Evolutionary conservation across 2,888 invertebrate genomes (phyloP), one percentile per base, ranked within the genome.

Genomic region (Eupithecia subumbrata): DNA sequence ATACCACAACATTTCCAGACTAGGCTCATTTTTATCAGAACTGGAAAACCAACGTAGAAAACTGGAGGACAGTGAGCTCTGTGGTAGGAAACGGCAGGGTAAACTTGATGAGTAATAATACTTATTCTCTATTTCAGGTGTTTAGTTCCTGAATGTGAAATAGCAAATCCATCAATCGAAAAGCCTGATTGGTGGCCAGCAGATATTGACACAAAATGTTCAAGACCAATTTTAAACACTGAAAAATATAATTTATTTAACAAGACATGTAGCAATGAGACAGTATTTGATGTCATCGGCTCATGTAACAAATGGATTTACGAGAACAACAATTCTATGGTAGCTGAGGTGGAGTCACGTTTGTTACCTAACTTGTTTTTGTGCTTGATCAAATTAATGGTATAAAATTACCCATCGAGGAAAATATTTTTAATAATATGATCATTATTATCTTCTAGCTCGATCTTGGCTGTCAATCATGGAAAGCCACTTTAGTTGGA

Each of bases 401-500:
- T 60, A 60, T 25, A 25, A 25, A 60, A 25, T 60, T 25, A 60
- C 12, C 60, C 1, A 25, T 25, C 0, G 14, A 60, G 22, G 60
- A 56, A 56, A 63, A 64, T 34, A 64, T 18, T 30, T 34, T 64
- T 0, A 18, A 18, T 34, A 34, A 18, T 18, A 34, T 7, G 16
- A 64, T 18, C 34, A 64, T 64, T 64, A 64, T 64, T 5, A 18
- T 64, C 8, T 75, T 69, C 40, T 82, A 93, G 93, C 81, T 93
- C 18, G 88, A 92, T 74, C 85, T 92, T 25, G 93, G 90, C 2
- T 94, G 94, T 75, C 87, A 92, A 69, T 86, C 91, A 7, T 95
- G 95, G 95, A 95, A 95, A 83, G 86, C 95, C 25, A 92, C 95
- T 8, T 83, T 96, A 64, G 94, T 96, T 5, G 96, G 96, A 7